Base-by-base conservation (phyloP, 2,888 invertebrate genomes). In the Cephus nigrinus region DNA sequence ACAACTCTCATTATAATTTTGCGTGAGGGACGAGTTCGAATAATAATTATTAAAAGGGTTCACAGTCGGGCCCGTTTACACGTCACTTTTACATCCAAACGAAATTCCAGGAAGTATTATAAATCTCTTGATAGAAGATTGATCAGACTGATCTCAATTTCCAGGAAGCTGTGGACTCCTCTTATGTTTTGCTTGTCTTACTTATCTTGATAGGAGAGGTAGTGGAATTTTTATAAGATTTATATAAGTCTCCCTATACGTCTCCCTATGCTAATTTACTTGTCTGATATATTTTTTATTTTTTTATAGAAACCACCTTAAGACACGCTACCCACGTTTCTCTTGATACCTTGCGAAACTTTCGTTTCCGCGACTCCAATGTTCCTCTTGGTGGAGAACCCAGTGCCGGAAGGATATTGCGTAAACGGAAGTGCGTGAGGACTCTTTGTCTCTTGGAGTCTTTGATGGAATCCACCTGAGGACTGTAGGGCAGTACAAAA, bases 361-460 rank as follows among this genome's bases (percentile, higher is more conserved):
- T 23, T 55, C 55, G 55, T 55, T 55, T 55, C 55, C 55, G 55
- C 55, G 55, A 55, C 55, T 23, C 55, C 55, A 23, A 23, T 23
- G 23, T 4, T 15, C 55, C 9, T 15, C 55, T 9, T 23, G 23
- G 9, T 1, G 55, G 2, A 55, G 55, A 23, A 55, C 9, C 55
- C n/a, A 36, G 33, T 80, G 86, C 88, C 89, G 90, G 90, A 90
- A 90, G 90, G 90, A 90, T 89, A 85, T 90, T 90, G 87, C 89
- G 86, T 85, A 90, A 90, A 84, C 89, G 90, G 90, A 90, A 89
- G 84, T 88, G 88, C 88, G 87, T 86, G 87, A 81, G 84, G 80
- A 77, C 79, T 78, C 83, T 86, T 88, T 88, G 85, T 89, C 88
- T 88, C 85, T 82, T 84, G 80, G 79, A 69, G 73, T 78, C 78